phyloP scores from a whole-genome alignment of 2,797 vertebrate species.

The Sebastes miniatus region DNA sequence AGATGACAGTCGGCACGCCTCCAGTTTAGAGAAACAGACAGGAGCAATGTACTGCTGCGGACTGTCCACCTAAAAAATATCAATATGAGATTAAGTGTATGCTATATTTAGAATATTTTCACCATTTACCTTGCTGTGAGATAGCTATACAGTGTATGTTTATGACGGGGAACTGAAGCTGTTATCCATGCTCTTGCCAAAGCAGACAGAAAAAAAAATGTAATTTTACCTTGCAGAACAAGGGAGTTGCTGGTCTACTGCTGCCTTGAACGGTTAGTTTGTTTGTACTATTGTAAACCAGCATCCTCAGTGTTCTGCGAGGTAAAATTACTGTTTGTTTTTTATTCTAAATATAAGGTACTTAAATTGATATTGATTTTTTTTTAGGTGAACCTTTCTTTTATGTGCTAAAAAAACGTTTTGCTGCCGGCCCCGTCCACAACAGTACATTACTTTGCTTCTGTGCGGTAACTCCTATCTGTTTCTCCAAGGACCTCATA shows the following conservation, averaged over 20 bases:
- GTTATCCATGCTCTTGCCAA: background rate
- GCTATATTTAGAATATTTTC: no score
- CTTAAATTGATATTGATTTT: no score
- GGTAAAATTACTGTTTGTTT: background rate
- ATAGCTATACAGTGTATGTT: rapidly evolving
- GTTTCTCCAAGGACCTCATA: background rate
- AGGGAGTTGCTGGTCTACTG: rapidly evolving
- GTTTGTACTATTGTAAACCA: background rate
- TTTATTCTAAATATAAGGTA: background rate
- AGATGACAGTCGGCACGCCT: background rate
- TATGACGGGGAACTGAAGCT: background rate
- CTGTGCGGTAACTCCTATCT: background rate
- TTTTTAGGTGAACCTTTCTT: no score
- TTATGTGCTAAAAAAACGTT: no score
- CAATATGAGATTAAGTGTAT: no score
- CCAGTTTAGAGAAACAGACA: background rate
- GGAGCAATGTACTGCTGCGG: background rate
- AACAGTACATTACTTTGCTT: background rate
- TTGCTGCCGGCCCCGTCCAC: background rate
- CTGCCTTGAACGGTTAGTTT: background rate
- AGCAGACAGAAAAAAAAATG: no score
- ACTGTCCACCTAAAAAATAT: background rate
- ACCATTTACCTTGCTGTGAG: no score
- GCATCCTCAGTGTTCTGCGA: background rate
- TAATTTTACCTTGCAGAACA: background rate